Base-by-base conservation (phyloP, 2,797 vertebrate species). In the Hemitrygon akajei region DNA sequence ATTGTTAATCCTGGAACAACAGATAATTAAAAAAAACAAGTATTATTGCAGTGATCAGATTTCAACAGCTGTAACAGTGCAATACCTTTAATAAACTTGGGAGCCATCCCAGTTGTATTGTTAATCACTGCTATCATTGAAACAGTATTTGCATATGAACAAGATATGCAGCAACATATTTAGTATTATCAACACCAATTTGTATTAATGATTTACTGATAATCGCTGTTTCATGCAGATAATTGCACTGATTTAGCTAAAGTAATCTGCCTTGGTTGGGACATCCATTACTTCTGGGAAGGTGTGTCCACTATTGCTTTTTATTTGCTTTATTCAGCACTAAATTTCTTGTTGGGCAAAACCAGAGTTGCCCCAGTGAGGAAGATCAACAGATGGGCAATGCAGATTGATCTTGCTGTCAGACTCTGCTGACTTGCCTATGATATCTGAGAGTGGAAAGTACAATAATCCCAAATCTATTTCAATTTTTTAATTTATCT, bases 61-160 rank as follows among this genome's bases (percentile, higher is more conserved):
- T 80, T 40, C 79, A 80, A 40, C 37, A 80, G 79, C 79, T 80
- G 79, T 40, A 58, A 47, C 25, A 30, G 25, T 84, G 25, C 56
- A 84, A 84, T 84, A 84, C 84, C 56, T 58, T 84, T 84, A 30
- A 56, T 27, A 84, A 84, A 84, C 47, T 14, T 84, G 81, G 81
- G 40, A 58, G 12, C 58, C 22, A 84, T 27, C 81, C 81, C 3
- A 84, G 47, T 58, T 58, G 25, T 58, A 0, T 12, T 84, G 3
- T 40, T 80, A 40, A 58, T 30, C 10, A 60, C 58, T 58, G 81
- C 25, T 27, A 2, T 58, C 25, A 30, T 60, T 58, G 56, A 58
- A 56, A 84, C 27, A 84, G 22, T 6, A 4, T 30, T 84, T 84
- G 81, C 81, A 84, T 82, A 82, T 5, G 9, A 84, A 30, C 25